Evolutionary conservation across 2,113 vertebrate genomes (phyloP).

Genomic region (Corythornis cristatus): DNA sequence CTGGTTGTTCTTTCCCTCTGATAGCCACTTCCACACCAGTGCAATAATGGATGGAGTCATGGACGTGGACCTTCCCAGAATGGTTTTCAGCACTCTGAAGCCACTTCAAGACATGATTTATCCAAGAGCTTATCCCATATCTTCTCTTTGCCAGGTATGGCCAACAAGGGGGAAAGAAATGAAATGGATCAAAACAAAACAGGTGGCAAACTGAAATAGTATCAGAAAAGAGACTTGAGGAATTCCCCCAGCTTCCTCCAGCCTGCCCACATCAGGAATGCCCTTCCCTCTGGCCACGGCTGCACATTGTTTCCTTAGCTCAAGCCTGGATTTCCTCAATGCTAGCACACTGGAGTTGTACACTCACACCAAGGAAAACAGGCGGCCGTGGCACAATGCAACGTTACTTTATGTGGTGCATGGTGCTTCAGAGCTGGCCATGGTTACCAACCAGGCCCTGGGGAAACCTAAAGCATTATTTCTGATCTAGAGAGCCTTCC

Average conservation of each 20-base stretch:
- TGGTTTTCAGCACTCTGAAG: not conserved
- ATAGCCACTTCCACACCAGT: not conserved
- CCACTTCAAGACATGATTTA: not conserved
- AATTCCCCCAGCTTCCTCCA: not conserved
- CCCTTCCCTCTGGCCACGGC: not conserved
- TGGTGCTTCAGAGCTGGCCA: not conserved
- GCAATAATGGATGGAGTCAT: not conserved
- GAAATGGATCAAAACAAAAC: not conserved
- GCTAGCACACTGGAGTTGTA: fast-evolving
- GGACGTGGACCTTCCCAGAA: not conserved
- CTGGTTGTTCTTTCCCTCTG: not conserved
- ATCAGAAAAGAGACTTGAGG: not conserved
- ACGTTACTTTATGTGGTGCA: not conserved
- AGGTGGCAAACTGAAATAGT: not conserved
- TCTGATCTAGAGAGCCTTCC: conserved; percentile 35
- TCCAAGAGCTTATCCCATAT: not conserved
- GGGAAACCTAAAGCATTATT: conserved; percentile 11
- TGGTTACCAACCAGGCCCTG: not conserved
- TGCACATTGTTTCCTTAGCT: not conserved
- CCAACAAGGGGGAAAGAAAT: fast-evolving
- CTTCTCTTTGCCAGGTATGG: not conserved
- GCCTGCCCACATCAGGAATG: fast-evolving
- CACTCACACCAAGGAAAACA: not conserved
- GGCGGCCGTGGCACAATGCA: not conserved
- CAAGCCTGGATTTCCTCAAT: not conserved